Base-by-base conservation (phyloP, 2,797 vertebrate species). In the Apodemus agrarius region DNA sequence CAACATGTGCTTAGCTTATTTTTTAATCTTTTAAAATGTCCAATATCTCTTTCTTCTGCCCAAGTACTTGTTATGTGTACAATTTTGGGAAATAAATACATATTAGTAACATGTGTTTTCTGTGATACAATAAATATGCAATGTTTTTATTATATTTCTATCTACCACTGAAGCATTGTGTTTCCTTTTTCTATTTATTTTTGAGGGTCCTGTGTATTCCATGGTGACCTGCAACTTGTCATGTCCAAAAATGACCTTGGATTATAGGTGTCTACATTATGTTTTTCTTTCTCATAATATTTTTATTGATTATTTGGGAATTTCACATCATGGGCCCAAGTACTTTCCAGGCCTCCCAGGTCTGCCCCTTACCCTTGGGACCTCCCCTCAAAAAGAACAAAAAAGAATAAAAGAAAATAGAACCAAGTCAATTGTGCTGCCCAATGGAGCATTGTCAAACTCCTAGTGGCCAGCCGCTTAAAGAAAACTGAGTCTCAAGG, bases 11-110 rank as follows among this genome's bases (percentile, higher is more conserved):
- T 88, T 85, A 43, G 19, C 24, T 95, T 83, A 59, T 88, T 86
- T 89, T 79, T 17, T 52, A 94, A 78, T 81, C 13, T 84, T 93
- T 97, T 93, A 54, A 40, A 94, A 96, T 84, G 0, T 21, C 75
- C 19, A 92, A 9, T 3, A 74, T 26, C 9, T 83, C 67, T 87
- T 92, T 87, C 91, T 91, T 95, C 24, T 89, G 11, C 61, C 37
- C 12, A 63, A 1, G 21, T 79, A 80, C 59, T 92, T 24, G 49
- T 91, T 79, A 76, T 63, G 34, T 79, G 72, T 19, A 90, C 8
- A 82, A 10, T 85, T 46, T 79, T 6, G 17, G 65, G 12, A 90
- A 97, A 86, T 63, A 81, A 54, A 95, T 87, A 81, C 90, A 88
- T 75, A 82, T 40, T 69, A 89, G 31, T 22, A 89, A 49, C 4